These are phyloP conservation scores for Neopelma chrysocephalum DNA, from an alignment of 2,797 vertebrate species.

Conservation along the genomic window DNA sequence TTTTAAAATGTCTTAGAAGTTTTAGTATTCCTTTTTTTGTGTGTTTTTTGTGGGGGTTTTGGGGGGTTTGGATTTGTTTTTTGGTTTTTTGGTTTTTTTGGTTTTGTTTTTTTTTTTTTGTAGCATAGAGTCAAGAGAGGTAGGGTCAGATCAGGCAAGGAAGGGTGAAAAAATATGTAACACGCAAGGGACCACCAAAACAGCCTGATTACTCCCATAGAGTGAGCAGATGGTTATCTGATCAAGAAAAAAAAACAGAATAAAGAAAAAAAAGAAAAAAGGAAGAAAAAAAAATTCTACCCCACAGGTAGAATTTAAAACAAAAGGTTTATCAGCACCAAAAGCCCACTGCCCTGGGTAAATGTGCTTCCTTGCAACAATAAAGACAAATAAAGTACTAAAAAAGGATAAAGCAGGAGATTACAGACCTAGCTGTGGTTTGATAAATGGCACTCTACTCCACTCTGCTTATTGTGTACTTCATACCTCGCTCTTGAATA, in stretches of 20 bases:
- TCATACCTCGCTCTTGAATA: conserved; percentile 90
- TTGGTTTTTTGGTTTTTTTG: no score
- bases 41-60: no score
- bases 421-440: conserved; percentile 81
- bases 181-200: conserved; percentile 59
- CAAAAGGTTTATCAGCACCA: conserved; percentile 65
- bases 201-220: conserved; percentile 62
- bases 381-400: conserved; percentile 80
- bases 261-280: accelerated
- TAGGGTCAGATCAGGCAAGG: background rate
- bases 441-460: conserved; percentile 85
- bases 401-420: conserved; percentile 79
- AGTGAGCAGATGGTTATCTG: conserved; percentile 19
- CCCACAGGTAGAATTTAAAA: conserved; percentile 48
- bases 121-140: background rate
- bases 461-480: conserved; percentile 83
- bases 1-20: background rate
- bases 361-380: conserved; percentile 78
- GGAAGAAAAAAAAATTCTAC: no score
- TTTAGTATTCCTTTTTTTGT: conserved; percentile 20
- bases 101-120: background rate
- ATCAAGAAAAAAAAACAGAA: background rate
- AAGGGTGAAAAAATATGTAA: conserved; percentile 37
- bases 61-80: no score
- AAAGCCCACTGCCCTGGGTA: conserved; percentile 71